These are phyloP conservation scores for Perccottus glenii DNA, from an alignment of 2,113 vertebrate species.

Conservation along the genomic window DNA sequence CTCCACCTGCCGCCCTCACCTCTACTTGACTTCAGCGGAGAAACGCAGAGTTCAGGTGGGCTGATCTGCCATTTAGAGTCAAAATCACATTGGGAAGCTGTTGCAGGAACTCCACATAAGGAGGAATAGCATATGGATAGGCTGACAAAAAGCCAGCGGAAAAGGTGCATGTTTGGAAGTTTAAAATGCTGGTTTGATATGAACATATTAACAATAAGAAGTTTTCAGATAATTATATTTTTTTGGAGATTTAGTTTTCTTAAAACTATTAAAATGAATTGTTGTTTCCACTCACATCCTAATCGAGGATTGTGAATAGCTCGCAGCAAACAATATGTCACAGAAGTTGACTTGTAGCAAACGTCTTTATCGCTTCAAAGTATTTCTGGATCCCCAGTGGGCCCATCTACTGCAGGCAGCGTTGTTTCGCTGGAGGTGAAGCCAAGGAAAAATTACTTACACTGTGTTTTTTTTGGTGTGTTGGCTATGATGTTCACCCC, in stretches of 20 bases:
- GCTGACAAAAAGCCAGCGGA: too few species aligned
- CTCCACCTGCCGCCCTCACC: constrained; percentile 67
- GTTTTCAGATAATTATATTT: neutral
- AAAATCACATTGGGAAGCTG: neutral
- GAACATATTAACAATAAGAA: too few species aligned
- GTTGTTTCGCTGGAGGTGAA: constrained; percentile 51
- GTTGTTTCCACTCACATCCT: constrained; percentile 51
- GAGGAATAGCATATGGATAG: neutral
- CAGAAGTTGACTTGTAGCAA: constrained; percentile 38
- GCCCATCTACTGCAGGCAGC: constrained; percentile 24
- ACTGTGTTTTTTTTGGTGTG: constrained; percentile 43
- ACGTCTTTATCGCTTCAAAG: constrained; percentile 63
- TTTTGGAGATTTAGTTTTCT: neutral
- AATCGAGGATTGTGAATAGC: constrained; percentile 30
- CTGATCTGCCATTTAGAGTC: neutral
- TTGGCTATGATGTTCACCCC: constrained; percentile 47
- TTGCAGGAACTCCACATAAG: neutral
- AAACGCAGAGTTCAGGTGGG: neutral
- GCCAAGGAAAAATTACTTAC: constrained; percentile 42
- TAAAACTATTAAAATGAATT: constrained; percentile 44
- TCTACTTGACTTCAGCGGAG: constrained; percentile 14
- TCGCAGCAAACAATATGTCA: constrained; percentile 44
- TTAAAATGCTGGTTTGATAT: too few species aligned
- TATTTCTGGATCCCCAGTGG: constrained; percentile 59
- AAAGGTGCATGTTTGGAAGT: too few species aligned